Base-by-base conservation (phyloP, 1,140 invertebrate species). In the Hypothenemus hampei region DNA sequence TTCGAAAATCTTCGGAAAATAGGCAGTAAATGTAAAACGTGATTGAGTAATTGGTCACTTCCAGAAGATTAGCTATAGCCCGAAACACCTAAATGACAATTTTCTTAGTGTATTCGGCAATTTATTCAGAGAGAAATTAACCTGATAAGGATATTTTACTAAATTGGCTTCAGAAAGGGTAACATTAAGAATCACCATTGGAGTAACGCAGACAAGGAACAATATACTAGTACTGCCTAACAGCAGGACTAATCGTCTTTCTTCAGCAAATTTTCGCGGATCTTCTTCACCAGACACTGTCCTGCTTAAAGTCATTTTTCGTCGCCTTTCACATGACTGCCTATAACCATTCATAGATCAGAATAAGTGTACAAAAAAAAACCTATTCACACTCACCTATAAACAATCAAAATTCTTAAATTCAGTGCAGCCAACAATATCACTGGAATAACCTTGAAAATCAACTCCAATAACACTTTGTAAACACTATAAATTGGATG, bases 11-110 rank as follows among this genome's bases (percentile, higher is more conserved):
- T 62, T 85, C 81, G 23, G 84, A 86, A 67, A 87, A 88, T 37
- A 87, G 69, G 58, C 84, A 87, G 68, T 88, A 87, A 33, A 88
- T 86, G 67, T 88, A 88, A 71, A 88, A 87, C 3, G 85, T 87
- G 35, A 86, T 78, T 29, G 86, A 86, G 64, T 87, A 88, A 68
- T 88, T 86, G 51, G 79, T 80, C 16, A 88, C 75, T 69, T 88
- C 86, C 54, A 88, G 66, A 10, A 86, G 73, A 69, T 87, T 88
- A 8, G 85, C 84, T 19, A 83, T 66, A 0, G 86, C 84, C 19
- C 85, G 78, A 62, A 88, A 88, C 5, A 86, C 78, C 80, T 85
- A 71, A n/a, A 74, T 53, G 33, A 35, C 44, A 60, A 59, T 19
- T 23, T 39, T 18, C 16, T 16, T 23, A 43, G 4, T 21, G 10